Evolutionary conservation across 2,888 invertebrate species (phyloP).

Genomic region (Ptychoptera albimana): DNA sequence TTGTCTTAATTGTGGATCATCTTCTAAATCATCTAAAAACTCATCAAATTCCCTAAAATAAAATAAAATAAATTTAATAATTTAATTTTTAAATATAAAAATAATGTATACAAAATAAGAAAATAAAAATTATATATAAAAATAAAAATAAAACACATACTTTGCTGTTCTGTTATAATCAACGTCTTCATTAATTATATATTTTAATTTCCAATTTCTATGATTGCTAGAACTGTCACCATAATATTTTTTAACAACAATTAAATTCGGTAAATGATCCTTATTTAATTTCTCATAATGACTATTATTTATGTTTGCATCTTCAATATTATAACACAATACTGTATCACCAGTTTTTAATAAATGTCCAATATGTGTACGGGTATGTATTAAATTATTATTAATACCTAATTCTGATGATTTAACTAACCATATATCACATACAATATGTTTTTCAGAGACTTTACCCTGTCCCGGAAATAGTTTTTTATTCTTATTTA

Average conservation of each 20-base stretch:
- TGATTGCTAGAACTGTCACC: conserved; percentile 52
- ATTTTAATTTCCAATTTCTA: conserved; percentile 82
- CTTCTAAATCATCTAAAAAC: conserved; percentile 94
- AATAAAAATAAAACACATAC: conserved; percentile 26
- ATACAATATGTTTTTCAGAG: conserved; percentile 73
- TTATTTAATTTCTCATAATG: conserved; percentile 70
- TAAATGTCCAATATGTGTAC: conserved; percentile 88
- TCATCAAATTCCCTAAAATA: conserved; percentile 71
- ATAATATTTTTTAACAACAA: conserved; percentile 87
- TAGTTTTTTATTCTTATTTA: conserved; percentile 47
- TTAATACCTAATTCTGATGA: conserved; percentile 71
- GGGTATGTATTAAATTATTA: conserved; percentile 66
- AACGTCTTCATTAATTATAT: conserved; percentile 54
- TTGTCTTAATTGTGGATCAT: conserved; percentile 76
- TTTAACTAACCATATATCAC: conserved; percentile 88
- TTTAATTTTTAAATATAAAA: neutral
- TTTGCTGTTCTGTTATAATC: conserved; percentile 44
- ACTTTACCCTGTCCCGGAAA: conserved; percentile 82
- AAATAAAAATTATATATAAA: conserved; percentile 15
- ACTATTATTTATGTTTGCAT: conserved; percentile 80
- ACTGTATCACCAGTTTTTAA: conserved; percentile 86
- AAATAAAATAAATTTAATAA: conserved; percentile 3
- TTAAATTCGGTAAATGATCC: conserved; percentile 66
- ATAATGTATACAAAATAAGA: neutral
- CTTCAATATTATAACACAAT: conserved; percentile 77